Base-by-base conservation (phyloP, 2,888 invertebrate genomes). In the Melipona beecheii region DNA sequence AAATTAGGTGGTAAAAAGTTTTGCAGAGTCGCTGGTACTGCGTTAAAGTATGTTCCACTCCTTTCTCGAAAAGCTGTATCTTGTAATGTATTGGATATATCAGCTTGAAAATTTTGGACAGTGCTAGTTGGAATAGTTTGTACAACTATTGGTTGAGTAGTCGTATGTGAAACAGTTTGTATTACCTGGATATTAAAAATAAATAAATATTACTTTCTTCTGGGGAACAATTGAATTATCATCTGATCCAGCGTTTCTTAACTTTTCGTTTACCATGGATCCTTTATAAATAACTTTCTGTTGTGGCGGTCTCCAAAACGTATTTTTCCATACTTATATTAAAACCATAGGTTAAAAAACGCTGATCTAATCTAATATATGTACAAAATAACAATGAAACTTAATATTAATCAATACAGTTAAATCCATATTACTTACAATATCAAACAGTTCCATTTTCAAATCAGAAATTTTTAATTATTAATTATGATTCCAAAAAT, bases 1-100 rank as follows among this genome's bases (percentile, higher is more conserved):
- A 93, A 86, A 88, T 93, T 94, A 1, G 93, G 81, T 49, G 94
- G 92, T 77, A 94, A 76, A 83, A 94, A 93, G 66, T 91, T 93
- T 79, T 93, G 92, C 54, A 94, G 71, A 5, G 92, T 90, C 4
- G 92, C 84, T 21, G 92, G 87, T 74, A 94, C 91, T 24, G 93
- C 86, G 81, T 93, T 93, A 58, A 94, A 94, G 76, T 92, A 93
- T 58, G 92, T 87, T 2, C 91, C 72, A 78, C 89, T 92, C 86
- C 92, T 90, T 49, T 94, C 93, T 64, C 93, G 91, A 72, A 93
- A 92, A 50, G 91, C 91, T 43, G 90, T 80, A 6, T 92, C 92
- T 76, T 91, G 92, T 15, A 89, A 86, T 49, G 80, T 84, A 27
- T 86, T 77, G 17, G 90, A 70, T 13, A 87, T 89, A 19, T 93